phyloP scores from a whole-genome alignment of 2,797 vertebrate genomes.

The Mergus octosetaceus region DNA sequence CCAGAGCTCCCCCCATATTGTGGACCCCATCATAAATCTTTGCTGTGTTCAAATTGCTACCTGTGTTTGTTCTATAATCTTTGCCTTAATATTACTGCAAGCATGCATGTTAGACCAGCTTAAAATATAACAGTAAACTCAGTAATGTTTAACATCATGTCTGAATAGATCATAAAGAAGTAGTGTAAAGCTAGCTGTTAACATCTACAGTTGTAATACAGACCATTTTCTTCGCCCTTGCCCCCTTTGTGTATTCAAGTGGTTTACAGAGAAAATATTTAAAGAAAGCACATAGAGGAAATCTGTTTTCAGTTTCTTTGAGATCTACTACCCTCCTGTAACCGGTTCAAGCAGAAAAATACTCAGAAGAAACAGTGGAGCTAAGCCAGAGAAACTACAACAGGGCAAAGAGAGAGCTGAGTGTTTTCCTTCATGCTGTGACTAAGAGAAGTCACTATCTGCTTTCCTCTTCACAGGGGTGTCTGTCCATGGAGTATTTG shows the following conservation, averaged over 20 bases:
- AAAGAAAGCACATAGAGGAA: background rate
- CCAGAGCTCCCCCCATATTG: background rate
- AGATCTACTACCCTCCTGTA: background rate
- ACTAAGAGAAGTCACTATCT: background rate
- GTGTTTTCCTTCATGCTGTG: background rate
- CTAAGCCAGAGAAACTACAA: background rate
- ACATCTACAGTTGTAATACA: background rate
- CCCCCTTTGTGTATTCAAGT: background rate
- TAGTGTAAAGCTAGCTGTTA: background rate
- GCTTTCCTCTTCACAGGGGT: background rate
- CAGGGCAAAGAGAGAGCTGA: background rate
- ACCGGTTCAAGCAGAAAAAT: background rate
- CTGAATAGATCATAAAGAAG: background rate
- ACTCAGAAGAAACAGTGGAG: background rate
- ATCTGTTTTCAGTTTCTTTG: background rate
- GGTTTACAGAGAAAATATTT: background rate
- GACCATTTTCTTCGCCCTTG: background rate
- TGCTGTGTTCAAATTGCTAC: background rate
- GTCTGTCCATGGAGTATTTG: background rate
- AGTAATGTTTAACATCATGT: background rate
- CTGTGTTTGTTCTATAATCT: background rate
- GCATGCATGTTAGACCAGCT: background rate
- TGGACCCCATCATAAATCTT: background rate
- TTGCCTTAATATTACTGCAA: background rate
- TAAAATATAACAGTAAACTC: background rate